These are phyloP conservation scores for Drosophila yooni DNA, from an alignment of 2,888 invertebrate species.

Conservation along the genomic window DNA sequence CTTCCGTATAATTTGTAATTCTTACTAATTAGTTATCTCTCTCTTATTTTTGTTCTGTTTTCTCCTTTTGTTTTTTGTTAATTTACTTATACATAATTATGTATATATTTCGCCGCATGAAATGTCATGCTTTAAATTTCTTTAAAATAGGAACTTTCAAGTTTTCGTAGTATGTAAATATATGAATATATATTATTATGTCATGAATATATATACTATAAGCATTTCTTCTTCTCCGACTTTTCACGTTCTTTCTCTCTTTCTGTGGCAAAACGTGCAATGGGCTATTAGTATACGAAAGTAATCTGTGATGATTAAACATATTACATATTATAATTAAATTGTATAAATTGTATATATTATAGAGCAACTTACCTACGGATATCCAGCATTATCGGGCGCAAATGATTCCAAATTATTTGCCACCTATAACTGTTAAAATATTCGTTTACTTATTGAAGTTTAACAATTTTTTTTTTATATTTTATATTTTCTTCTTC, in stretches of 20 bases:
- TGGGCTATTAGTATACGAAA: slow-evolving; percentile 1
- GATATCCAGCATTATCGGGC: not conserved
- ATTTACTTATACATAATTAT: slow-evolving; percentile 45
- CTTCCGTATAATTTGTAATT: slow-evolving; percentile 62
- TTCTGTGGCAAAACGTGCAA: slow-evolving; percentile 4
- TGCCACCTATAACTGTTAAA: slow-evolving; percentile 77
- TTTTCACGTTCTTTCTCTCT: not conserved
- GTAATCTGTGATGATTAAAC: slow-evolving; percentile 11
- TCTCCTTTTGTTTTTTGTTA: slow-evolving; percentile 18
- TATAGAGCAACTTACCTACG: slow-evolving; percentile 12
- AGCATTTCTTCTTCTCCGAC: not conserved
- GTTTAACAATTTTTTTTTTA: slow-evolving; percentile 2
- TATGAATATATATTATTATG: slow-evolving; percentile 45
- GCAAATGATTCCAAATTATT: slow-evolving; percentile 48
- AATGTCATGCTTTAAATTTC: slow-evolving; percentile 58
- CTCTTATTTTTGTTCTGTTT: not conserved
- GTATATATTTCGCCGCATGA: slow-evolving; percentile 49
- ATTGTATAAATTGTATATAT: not conserved
- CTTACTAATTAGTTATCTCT: slow-evolving; percentile 43
- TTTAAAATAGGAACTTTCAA: slow-evolving; percentile 81
- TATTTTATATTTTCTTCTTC: not conserved
- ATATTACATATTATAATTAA: not conserved
- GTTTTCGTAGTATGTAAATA: slow-evolving; percentile 65
- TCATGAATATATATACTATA: slow-evolving; percentile 9
- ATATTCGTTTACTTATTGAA: slow-evolving; percentile 32